Evolutionary conservation across 2,888 invertebrate genomes (phyloP), one percentile per base, ranked within the genome.

Genomic region (Brachyptera risi): DNA sequence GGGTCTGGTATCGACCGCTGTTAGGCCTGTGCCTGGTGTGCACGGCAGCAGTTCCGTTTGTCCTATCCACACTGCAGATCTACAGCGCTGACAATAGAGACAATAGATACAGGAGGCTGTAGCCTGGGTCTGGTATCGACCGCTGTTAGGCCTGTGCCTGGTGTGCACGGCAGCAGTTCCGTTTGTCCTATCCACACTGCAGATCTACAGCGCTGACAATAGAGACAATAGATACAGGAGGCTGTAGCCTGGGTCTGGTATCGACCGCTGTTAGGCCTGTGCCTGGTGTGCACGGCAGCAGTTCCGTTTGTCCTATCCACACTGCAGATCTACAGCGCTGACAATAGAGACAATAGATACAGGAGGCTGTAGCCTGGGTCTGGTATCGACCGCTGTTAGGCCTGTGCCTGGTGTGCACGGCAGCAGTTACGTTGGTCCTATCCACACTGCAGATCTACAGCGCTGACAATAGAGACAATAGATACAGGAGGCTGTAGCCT

Each of bases 71-170:
- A 24, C 61, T 74, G 4, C 49, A 31, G 24, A 50, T 60, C 27
- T 63, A 63, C 27, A n/a, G 50, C 3, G 27, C 27, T 15, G 50
- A 51, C 27, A 24, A 5, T 9, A 31, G 17, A 17, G 50, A 51
- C 17, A 51, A 17, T 19, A 42, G 42, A 42, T 42, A n/a, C n/a
- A n/a, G n/a, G n/a, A n/a, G n/a, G n/a, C n/a, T n/a, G n/a, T n/a
- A n/a, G n/a, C n/a, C n/a, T n/a, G n/a, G 78, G 73, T 76, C 9
- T 76, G 75, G 74, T 76, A 76, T 67, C 72, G 75, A 61, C 77
- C 77, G 37, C 62, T 76, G 51, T 71, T 78, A 42, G 76, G 75
- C 17, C 67, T 75, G 35, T 72, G 72, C 59, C 68, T 76, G 26
- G 73, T 75, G 3, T 59, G 74, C 31, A 71, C 73, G 44, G 72